These are phyloP conservation scores for Diadegma fenestrale DNA, from an alignment of 2,888 invertebrate species.

Conservation along the genomic window DNA sequence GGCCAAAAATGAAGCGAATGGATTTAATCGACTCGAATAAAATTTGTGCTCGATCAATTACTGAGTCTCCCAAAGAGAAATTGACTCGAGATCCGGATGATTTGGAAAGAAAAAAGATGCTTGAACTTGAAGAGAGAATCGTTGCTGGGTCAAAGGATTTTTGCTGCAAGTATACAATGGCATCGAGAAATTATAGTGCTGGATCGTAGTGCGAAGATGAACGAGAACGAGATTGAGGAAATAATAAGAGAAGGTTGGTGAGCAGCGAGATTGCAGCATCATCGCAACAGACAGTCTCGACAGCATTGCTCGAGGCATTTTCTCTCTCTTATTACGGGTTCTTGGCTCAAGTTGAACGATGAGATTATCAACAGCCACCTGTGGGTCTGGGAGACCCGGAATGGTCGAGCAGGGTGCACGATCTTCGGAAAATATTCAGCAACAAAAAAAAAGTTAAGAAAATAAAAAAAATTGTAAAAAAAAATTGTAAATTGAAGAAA, in stretches of 20 bases:
- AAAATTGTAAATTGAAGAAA: too few relatives aligned
- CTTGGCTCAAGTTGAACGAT: conserved; percentile 32
- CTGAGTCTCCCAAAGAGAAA: background rate
- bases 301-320: conserved; percentile 21
- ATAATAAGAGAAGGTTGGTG: conserved; percentile 49
- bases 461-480: too few relatives aligned
- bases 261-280: conserved; percentile 45
- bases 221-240: conserved; percentile 46
- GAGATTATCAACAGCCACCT: conserved; percentile 45
- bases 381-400: conserved; percentile 21
- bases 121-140: background rate
- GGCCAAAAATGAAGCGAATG: background rate
- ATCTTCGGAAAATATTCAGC: background rate
- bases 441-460: background rate
- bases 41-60: background rate
- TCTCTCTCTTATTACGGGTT: background rate
- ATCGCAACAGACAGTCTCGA: conserved; percentile 43
- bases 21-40: background rate
- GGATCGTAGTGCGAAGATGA: conserved; percentile 20
- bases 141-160: background rate
- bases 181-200: conserved; percentile 8
- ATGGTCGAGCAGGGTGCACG: background rate
- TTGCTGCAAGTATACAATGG: conserved; percentile 5
- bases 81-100: background rate
- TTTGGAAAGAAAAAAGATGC: background rate